Base-by-base conservation (phyloP, 2,113 vertebrate genomes). In the Egretta garzetta region DNA sequence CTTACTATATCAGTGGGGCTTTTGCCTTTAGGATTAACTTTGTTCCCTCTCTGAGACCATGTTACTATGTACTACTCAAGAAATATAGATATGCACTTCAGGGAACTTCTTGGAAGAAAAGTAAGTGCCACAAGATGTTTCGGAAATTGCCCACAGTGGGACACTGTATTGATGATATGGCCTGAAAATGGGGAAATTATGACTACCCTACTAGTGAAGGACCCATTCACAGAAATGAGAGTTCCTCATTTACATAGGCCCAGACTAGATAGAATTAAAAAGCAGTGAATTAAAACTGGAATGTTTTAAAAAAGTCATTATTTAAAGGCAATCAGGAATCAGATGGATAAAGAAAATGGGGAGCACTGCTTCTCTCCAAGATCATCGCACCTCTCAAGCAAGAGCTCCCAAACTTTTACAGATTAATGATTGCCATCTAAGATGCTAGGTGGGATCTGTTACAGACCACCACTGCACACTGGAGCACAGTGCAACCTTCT, bases 181-280 rank as follows among this genome's bases (percentile, higher is more conserved):
- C 14, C 62, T 45, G 39, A 92, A 88, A 90, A 73, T 19, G 4
- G 76, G 30, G 30, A 75, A 74, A 59, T 59, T 37, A 37, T 13
- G 14, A 22, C 11, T 85, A 55, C 1, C 3, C 10, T 55, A 19
- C 10, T 14, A 73, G 32, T 17, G n/a, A 66, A 91, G 26, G 16
- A 62, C 10, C 5, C 23, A 37, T 87, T 79, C 41, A 62, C 58
- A 70, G 45, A 64, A 70, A 53, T 0, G 4, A 18, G 11, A 68
- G 16, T 30, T 55, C 12, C 12, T 81, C 17, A 4, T 0, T 0
- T 12, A 32, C 28, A 30, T 33, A 67, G 52, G 26, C 8, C 1
- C 14, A 73, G n/a, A 68, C 1, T 58, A 90, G 10, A 13, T 14
- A 55, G 20, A 18, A 43, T n/a, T 76, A 59, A 80, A 71, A 93